Conservation (phyloP, 2,888 invertebrate genomes). For the Beris morrisii region DNA sequence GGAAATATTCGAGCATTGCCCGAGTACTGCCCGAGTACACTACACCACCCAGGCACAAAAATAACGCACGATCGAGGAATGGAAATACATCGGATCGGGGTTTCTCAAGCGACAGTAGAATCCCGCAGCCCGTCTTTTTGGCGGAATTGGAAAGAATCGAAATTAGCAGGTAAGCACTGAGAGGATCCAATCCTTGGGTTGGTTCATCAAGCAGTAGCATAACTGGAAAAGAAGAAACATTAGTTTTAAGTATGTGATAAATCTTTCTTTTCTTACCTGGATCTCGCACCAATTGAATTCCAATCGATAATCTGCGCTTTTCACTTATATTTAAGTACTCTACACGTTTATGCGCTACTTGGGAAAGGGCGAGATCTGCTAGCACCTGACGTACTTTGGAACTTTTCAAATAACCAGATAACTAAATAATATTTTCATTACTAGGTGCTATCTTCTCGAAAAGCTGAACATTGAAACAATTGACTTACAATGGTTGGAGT, state of each 20-base stretch:
- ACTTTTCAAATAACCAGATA: conserved; percentile 74
- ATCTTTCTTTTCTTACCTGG: conserved; percentile 65
- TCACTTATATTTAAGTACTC: conserved; percentile 86
- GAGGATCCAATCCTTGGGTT: conserved; percentile 90
- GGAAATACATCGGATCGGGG: conserved; percentile 94
- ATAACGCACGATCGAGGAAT: conserved; percentile 87
- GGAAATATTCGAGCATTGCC: conserved; percentile 92
- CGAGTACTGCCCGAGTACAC: conserved; percentile 90
- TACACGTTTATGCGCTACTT: conserved; percentile 82
- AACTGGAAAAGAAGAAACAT: conserved; percentile 59
- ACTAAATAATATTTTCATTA: conserved; percentile 55
- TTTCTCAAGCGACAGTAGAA: conserved; percentile 89
- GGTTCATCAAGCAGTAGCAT: conserved; percentile 90
- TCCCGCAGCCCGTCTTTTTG: conserved; percentile 87
- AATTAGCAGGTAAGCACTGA: conserved; percentile 92
- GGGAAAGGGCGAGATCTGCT: conserved; percentile 90
- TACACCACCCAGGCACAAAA: conserved; percentile 87
- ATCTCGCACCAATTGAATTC: conserved; percentile 89
- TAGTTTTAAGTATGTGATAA: neutral
- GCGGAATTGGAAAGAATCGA: conserved; percentile 90
- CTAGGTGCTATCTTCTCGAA: neutral
- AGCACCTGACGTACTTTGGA: conserved; percentile 89
- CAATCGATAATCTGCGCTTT: conserved; percentile 85
- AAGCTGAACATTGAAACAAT: neutral
- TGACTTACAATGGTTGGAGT: conserved; percentile 72